Conservation (phyloP, 2,797 vertebrate species). For the Bryconaethiops microstoma region DNA sequence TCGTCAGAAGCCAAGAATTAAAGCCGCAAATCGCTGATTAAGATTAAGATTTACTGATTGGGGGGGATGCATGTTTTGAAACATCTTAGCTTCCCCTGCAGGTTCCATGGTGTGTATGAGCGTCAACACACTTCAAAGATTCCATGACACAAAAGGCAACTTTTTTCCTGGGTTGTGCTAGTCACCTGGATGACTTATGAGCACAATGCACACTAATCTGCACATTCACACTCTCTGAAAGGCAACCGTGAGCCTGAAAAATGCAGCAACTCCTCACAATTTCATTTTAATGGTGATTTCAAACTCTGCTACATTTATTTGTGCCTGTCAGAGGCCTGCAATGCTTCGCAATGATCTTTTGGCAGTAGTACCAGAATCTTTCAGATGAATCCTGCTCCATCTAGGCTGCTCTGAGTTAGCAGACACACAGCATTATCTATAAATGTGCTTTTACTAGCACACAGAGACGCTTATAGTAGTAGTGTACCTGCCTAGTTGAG, state of each 20-base stretch:
- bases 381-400: slow-evolving; percentile 25
- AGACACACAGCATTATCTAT: slow-evolving; percentile 35
- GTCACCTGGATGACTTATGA: slow-evolving; percentile 30
- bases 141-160: slow-evolving; percentile 32
- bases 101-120: slow-evolving; percentile 14
- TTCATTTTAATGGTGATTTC: slow-evolving; percentile 19
- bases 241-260: slow-evolving; percentile 11
- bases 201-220: slow-evolving; percentile 43
- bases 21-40: slow-evolving; percentile 44
- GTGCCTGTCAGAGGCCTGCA: slow-evolving; percentile 6
- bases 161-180: slow-evolving; percentile 16
- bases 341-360: slow-evolving; percentile 24
- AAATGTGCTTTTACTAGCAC: slow-evolving; percentile 30
- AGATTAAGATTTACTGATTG: slow-evolving; percentile 31
- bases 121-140: slow-evolving; percentile 40
- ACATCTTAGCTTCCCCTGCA: background rate
- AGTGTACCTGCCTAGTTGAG: background rate
- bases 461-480: background rate
- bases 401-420: slow-evolving; percentile 22
- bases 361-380: slow-evolving; percentile 31
- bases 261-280: slow-evolving; percentile 9
- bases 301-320: slow-evolving; percentile 25
- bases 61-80: background rate
- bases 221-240: slow-evolving; percentile 9
- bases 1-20: slow-evolving; percentile 8